Conservation (phyloP, 2,888 invertebrate species). For the Coleophora deauratella region DNA sequence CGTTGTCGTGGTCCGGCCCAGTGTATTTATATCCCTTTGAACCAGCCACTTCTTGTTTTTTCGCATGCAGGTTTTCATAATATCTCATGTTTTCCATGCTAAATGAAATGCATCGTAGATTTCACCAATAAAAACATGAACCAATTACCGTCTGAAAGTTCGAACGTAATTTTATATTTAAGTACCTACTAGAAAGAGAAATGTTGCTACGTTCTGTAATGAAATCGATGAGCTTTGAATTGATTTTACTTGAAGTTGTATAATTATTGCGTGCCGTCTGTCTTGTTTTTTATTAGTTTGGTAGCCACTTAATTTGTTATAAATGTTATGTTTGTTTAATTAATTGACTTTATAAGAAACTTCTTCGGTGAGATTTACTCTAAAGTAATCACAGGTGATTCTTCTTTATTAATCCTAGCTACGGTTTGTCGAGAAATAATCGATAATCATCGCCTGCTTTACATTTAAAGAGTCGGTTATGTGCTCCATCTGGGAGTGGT, state of each 20-base stretch:
- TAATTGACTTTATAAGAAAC: slow-evolving; percentile 1
- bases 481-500: slow-evolving; percentile 14
- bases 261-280: too few species aligned
- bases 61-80: slow-evolving; percentile 27
- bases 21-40: slow-evolving; percentile 53
- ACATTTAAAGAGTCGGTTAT: slow-evolving; percentile 15
- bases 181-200: too few species aligned
- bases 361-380: too few species aligned
- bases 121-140: too few species aligned
- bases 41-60: slow-evolving; percentile 40
- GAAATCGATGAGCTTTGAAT: too few species aligned
- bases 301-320: too few species aligned
- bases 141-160: too few species aligned
- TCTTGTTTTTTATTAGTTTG: too few species aligned
- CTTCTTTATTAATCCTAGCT: slow-evolving; percentile 6
- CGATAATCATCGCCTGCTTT: slow-evolving; percentile 18
- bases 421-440: slow-evolving; percentile 14
- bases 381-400: not conserved
- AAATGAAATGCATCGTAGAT: too few species aligned
- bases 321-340: slow-evolving; percentile 8
- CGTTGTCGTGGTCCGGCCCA: slow-evolving; percentile 33
- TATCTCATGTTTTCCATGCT: slow-evolving; percentile 16
- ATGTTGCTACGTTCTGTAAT: too few species aligned
- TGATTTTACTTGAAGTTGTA: too few species aligned
- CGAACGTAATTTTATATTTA: too few species aligned